phyloP scores from a whole-genome alignment of 2,113 vertebrate species.

The Perccottus glenii region DNA sequence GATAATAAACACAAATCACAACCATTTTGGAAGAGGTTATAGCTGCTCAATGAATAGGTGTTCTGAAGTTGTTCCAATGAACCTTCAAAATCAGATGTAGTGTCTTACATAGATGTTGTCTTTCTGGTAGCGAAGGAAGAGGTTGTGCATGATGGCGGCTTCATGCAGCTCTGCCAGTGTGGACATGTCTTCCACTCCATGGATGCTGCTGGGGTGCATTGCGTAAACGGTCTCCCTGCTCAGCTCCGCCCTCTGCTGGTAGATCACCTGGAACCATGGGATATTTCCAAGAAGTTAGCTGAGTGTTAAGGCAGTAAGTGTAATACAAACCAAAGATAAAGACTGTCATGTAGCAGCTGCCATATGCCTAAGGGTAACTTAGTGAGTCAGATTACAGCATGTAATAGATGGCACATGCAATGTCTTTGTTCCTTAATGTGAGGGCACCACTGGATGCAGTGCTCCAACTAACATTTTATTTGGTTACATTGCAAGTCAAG shows the following conservation, averaged over 20 bases:
- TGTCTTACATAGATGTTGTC: conserved; percentile 87
- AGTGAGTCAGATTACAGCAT: background rate
- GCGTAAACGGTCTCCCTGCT: conserved; percentile 79
- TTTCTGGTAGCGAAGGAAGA: conserved; percentile 85
- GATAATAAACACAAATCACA: too few species aligned
- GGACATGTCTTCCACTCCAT: conserved; percentile 92
- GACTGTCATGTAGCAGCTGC: too few species aligned
- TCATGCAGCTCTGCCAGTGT: conserved; percentile 87
- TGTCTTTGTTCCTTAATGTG: background rate
- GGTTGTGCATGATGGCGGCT: conserved; percentile 90
- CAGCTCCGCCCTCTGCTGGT: conserved; percentile 73
- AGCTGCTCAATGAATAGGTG: too few species aligned
- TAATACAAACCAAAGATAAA: background rate
- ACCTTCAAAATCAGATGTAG: background rate
- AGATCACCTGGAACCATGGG: conserved; percentile 76
- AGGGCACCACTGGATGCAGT: background rate
- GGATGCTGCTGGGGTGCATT: conserved; percentile 85
- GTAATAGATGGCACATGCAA: background rate
- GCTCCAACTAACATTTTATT: too few species aligned
- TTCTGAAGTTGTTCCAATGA: background rate
- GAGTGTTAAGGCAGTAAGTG: background rate
- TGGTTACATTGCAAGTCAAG: too few species aligned
- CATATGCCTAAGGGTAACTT: background rate
- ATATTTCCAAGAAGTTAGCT: background rate
- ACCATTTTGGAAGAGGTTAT: too few species aligned